Evolutionary conservation across 2,888 invertebrate genomes (phyloP).

Genomic region (Dasypolia templi): DNA sequence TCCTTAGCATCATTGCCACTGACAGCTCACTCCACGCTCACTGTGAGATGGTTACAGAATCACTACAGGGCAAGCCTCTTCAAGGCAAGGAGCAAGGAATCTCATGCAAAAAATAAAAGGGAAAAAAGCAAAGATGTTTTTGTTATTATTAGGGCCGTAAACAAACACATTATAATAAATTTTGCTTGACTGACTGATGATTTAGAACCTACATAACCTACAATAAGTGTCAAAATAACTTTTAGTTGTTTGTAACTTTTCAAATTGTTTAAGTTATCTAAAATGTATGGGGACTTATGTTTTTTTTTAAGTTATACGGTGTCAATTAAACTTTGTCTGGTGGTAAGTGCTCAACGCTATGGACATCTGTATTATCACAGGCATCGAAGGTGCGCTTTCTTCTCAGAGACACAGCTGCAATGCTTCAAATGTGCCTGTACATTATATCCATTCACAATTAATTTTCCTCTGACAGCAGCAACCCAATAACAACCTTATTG

Average conservation of each 20-base stretch:
- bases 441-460: no score
- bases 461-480: no score
- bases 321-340: background rate
- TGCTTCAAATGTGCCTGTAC: background rate
- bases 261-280: no score
- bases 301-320: background rate
- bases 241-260: background rate
- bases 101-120: background rate
- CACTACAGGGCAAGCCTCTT: constrained; percentile 2
- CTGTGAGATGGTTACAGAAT: no score
- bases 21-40: no score
- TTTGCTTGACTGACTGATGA: constrained; percentile 43
- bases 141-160: constrained; percentile 31
- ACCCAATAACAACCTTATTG: no score
- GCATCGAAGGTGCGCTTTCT: background rate
- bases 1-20: no score
- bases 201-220: constrained; percentile 7
- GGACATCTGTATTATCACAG: background rate
- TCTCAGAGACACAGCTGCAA: background rate
- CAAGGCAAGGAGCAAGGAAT: background rate
- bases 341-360: background rate
- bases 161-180: constrained; percentile 16
- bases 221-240: constrained; percentile 7
- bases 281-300: no score
- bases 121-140: constrained; percentile 29